Evolutionary conservation across 2,888 invertebrate genomes (phyloP), one percentile per base, ranked within the genome.

Genomic region (Fragum fragum): DNA sequence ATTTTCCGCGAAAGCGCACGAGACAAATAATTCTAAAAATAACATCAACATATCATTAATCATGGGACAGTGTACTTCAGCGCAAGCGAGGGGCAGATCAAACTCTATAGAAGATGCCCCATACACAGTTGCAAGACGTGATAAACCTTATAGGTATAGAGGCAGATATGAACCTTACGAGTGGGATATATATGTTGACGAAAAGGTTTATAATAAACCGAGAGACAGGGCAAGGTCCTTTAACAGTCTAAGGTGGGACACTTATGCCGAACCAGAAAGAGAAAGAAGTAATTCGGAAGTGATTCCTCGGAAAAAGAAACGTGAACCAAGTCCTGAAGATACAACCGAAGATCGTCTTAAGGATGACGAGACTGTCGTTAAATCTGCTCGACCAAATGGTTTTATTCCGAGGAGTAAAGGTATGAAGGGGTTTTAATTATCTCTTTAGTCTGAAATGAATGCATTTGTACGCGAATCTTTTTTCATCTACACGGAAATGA

Each of bases 41-140:
- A 47, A 47, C 47, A 66, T 66, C 23, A 23, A 36, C 7, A 26
- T 66, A 1, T 42, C 66, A 1, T n/a, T 66, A 39, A 66, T 0
- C 14, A 66, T 66, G 66, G 66, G 66, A 11, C 66, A 66, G 66
- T 66, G 66, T 42, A 66, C 66, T 9, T 66, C 66, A 1, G 66
- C 47, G 9, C 39, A 66, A 39, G 21, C 16, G n/a, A 18, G 63
- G 32, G 32, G 21, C 32, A 21, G n/a, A 36, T 28, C 32, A 36
- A 39, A 66, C 23, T 66, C 66, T 66, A 66, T 66, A 0, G 66
- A 66, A 26, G 66, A 66, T 26, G 66, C 32, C 14, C 66, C 66
- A 1, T 66, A 66, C 28, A 42, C 32, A 26, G 23, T 42, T 21
- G 23, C 23, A 1, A 61, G 32, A 61, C 21, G 57, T 21, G 23